Base-by-base conservation (phyloP, 2,888 invertebrate genomes). In the Cheilosia scutellata region DNA sequence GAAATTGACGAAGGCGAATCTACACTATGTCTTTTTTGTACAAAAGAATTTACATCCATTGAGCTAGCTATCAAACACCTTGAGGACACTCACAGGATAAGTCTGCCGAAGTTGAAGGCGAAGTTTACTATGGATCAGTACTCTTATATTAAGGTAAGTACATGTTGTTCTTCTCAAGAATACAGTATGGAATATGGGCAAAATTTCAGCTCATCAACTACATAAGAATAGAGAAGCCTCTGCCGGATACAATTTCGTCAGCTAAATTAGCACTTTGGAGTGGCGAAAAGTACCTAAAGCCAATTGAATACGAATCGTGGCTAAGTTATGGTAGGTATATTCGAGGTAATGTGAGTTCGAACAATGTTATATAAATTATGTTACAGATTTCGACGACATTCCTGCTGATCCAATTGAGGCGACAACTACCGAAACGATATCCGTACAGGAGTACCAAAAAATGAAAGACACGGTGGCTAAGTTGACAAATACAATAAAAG, bases 71-170 rank as follows among this genome's bases (percentile, higher is more conserved):
- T 96, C 65, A 92, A 94, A 27, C 97, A 97, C 91, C 94, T 96
- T 87, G 94, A 94, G 87, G 91, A 91, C 4, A 92, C 90, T 16
- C 97, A 97, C 89, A 93, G 93, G 70, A 95, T 97, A 88, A 94
- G 95, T 90, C 92, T 97, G 74, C 92, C 93, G 5, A 91, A 92
- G 60, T 92, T 97, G 44, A 96, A 96, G 91, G 91, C 91, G 3
- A 96, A 95, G 90, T 95, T 95, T 89, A 94, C 94, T 88, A 95
- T 97, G 94, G 97, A 97, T 90, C 95, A 95, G 89, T 97, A 97
- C 92, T 95, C 95, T 0, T 96, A 95, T 88, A 95, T 96, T 31
- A 96, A 96, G 91, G 89, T 90, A 57, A 0, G 25, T n/a, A 13
- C 0, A 9, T 27, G 49, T 49, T 91, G 90, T 79, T 92, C 91